Percentiles rank a stretch among this genome's conserved stretches.
Conservation (phyloP, 2,888 invertebrate genomes). For the Imbricaverruca yamaguchii region DNA sequence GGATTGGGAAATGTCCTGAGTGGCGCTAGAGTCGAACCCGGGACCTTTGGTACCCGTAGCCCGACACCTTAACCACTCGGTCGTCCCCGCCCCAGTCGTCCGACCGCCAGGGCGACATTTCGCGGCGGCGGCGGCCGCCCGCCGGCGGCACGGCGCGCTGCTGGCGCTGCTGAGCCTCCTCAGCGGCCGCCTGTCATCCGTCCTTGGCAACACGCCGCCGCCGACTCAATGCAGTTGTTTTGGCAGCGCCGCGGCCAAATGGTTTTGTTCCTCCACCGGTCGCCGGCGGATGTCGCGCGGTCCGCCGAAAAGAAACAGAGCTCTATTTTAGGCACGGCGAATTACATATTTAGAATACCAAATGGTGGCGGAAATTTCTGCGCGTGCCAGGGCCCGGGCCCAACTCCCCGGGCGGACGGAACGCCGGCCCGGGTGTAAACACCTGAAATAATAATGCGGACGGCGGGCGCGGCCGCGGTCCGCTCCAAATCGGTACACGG, state of each 20-base stretch:
- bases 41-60: no score
- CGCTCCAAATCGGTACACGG: not conserved
- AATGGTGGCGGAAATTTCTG: not conserved
- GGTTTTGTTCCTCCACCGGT: not conserved
- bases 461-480: no score
- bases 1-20: no score
- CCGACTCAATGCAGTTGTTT: not conserved
- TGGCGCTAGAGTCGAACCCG: no score
- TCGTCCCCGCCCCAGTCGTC: no score
- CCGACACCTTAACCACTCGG: no score
- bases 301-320: not conserved
- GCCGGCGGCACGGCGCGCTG: not conserved
- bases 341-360: conserved; percentile 17
- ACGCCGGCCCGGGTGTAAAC: not conserved
- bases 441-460: conserved; percentile 8
- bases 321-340: not conserved
- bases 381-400: not conserved
- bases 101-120: no score
- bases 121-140: no score
- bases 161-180: not conserved
- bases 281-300: not conserved
- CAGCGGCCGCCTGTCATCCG: not conserved
- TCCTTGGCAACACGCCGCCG: not conserved
- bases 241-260: not conserved
- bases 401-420: not conserved